Conservation (phyloP, 53 echinoderm and acorn worm species). For the Astropecten irregularis region DNA sequence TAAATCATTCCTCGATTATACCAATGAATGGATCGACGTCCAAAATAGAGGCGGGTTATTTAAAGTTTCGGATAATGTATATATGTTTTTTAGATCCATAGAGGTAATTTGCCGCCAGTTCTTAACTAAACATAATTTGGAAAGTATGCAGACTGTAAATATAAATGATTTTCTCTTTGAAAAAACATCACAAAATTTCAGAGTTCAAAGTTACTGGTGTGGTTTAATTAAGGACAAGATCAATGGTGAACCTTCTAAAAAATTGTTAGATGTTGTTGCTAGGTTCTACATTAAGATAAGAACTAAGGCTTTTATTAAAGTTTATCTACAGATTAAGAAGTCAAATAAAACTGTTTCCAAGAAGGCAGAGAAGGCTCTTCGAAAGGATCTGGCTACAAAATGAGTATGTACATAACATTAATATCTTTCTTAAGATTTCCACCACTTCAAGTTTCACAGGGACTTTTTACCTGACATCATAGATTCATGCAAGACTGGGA, state of each 20-base stretch:
- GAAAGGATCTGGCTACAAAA: slow-evolving; percentile 6
- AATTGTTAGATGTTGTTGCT: background rate
- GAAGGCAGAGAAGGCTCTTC: slow-evolving; percentile 3
- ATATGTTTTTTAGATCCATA: background rate
- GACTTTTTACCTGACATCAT: no score
- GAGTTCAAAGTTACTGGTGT: background rate
- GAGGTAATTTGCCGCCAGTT: background rate
- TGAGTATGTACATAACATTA: no score
- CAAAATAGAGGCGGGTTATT: slow-evolving; percentile 8
- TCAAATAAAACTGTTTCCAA: background rate
- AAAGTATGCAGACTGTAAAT: background rate
- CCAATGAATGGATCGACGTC: background rate
- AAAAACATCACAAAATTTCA: background rate
- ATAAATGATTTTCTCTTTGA: background rate
- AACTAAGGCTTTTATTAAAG: background rate
- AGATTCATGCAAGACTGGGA: no score
- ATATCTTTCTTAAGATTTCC: no score
- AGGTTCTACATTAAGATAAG: background rate
- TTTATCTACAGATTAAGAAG: background rate
- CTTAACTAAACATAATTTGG: background rate
- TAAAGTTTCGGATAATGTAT: background rate
- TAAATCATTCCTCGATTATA: no score
- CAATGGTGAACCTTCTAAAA: background rate
- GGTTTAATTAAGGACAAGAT: background rate
- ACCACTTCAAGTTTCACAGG: no score